Conservation (phyloP, 1,140 invertebrate genomes). For the Drosophila orena region DNA sequence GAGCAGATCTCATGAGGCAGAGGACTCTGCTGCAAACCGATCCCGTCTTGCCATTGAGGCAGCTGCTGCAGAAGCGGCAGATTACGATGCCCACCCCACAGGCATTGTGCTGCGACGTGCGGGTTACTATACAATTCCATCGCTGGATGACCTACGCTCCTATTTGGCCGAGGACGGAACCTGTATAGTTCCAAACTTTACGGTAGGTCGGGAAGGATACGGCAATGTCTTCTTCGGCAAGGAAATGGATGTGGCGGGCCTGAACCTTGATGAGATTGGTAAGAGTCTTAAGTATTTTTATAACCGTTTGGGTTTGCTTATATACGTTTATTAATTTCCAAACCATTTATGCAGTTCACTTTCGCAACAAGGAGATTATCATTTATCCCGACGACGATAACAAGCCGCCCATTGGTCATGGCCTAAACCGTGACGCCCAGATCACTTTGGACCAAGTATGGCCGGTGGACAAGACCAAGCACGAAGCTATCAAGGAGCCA, state of each 20-base stretch:
- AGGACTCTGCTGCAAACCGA: conserved; percentile 27
- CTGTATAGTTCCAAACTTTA: conserved; percentile 96
- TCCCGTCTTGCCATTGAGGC: conserved; percentile 56
- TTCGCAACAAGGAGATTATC: conserved; percentile 91
- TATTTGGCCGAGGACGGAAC: conserved; percentile 89
- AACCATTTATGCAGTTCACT: conserved; percentile 86
- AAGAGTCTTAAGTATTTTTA: conserved; percentile 1
- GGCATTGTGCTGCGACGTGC: conserved; percentile 88
- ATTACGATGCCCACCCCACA: conserved; percentile 86
- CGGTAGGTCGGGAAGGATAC: conserved; percentile 95
- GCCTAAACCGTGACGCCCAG: conserved; percentile 96
- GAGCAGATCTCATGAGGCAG: conserved; percentile 53
- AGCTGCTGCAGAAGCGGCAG: conserved; percentile 49
- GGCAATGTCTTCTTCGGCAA: conserved; percentile 96
- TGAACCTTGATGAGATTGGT: conserved; percentile 95
- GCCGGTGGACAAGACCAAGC: conserved; percentile 94
- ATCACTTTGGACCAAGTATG: conserved; percentile 97
- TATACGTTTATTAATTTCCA: neutral
- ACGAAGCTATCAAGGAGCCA: conserved; percentile 92
- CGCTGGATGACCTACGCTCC: conserved; percentile 90
- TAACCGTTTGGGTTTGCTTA: neutral
- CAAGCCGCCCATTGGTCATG: conserved; percentile 92
- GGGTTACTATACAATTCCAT: conserved; percentile 95
- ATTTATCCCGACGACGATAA: conserved; percentile 90
- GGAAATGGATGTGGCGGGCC: conserved; percentile 93